Evolutionary conservation across 2,888 invertebrate genomes (phyloP).

Genomic region (Morpho achilles): DNA sequence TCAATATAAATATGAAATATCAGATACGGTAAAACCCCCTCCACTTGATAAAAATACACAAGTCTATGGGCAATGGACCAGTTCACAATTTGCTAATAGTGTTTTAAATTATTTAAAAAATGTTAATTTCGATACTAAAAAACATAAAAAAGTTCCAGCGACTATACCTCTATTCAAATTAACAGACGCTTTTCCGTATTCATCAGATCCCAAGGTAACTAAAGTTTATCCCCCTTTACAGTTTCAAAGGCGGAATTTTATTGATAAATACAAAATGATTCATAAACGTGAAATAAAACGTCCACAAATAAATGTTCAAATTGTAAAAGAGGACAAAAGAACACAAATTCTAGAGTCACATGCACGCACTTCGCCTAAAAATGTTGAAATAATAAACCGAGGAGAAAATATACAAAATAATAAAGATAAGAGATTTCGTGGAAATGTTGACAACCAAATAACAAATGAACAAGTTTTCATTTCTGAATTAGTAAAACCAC

Average conservation of each 20-base stretch:
- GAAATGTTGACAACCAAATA: conserved; percentile 35
- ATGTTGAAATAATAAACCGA: conserved; percentile 54
- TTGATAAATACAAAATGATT: conserved; percentile 39
- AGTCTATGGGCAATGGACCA: conserved; percentile 62
- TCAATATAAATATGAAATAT: conserved; percentile 32
- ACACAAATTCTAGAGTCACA: conserved; percentile 49
- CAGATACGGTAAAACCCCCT: conserved; percentile 53
- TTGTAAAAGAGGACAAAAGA: conserved; percentile 51
- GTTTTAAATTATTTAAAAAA: conserved; percentile 64
- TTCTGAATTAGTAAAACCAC: conserved; percentile 28
- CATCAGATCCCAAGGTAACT: conserved; percentile 48
- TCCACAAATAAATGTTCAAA: conserved; percentile 58
- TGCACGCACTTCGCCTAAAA: conserved; percentile 42
- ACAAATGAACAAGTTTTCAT: conserved; percentile 33
- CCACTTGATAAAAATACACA: conserved; percentile 41
- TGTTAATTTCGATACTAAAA: conserved; percentile 46
- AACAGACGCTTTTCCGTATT: conserved; percentile 56
- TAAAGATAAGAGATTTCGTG: conserved; percentile 42
- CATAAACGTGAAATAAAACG: conserved; percentile 38
- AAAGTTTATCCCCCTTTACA: conserved; percentile 47
- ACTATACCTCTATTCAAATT: conserved; percentile 53
- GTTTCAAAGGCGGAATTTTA: conserved; percentile 46
- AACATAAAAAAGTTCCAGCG: conserved; percentile 45
- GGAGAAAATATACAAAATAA: conserved; percentile 35
- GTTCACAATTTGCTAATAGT: conserved; percentile 57